Base-by-base conservation (phyloP, 1,140 invertebrate species). In the Drosophila simulans region DNA sequence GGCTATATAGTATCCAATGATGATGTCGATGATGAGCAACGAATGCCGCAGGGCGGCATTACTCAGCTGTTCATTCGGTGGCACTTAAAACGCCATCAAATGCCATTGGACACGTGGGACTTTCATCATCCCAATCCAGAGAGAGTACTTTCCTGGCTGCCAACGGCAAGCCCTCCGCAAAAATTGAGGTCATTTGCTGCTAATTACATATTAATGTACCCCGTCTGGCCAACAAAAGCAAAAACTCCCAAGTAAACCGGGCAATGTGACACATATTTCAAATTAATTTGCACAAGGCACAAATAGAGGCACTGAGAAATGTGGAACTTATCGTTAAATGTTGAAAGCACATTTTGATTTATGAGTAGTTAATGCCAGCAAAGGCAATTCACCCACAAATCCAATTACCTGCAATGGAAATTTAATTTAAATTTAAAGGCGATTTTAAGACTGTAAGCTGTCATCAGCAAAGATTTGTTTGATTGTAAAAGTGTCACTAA, bases 81-180 rank as follows among this genome's bases (percentile, higher is more conserved):
- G 59, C 80, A 83, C 80, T 88, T 89, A 83, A 88, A 88, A 89
- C 71, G 43, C 66, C 83, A 88, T 88, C 72, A 88, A 89, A 83
- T 77, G 74, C 55, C 76, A 89, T 88, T 71, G 72, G 71, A 56
- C 79, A 77, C 76, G 45, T 70, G 83, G 76, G 83, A 73, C 63
- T 77, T 45, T 53, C 48, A 63, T 17, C 48, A 66, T 34, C n/a
- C 43, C 64, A 15, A 4, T 31, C 35, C 42, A 54, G 49, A 45
- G 27, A 56, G 64, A 35, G 46, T 53, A 37, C 45, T 70, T 70
- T 35, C 64, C 35, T 34, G 43, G 1, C 35, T 53, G 34, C 43
- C 56, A 43, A 15, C 59, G 27, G 59, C 17, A 13, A 35, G 25
- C 13, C 63, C 59, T 40, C 35, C n/a, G 59, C 45, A 64, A 31